Conservation (phyloP, 2,113 vertebrate species). For the Protobothrops flavoviridis region DNA sequence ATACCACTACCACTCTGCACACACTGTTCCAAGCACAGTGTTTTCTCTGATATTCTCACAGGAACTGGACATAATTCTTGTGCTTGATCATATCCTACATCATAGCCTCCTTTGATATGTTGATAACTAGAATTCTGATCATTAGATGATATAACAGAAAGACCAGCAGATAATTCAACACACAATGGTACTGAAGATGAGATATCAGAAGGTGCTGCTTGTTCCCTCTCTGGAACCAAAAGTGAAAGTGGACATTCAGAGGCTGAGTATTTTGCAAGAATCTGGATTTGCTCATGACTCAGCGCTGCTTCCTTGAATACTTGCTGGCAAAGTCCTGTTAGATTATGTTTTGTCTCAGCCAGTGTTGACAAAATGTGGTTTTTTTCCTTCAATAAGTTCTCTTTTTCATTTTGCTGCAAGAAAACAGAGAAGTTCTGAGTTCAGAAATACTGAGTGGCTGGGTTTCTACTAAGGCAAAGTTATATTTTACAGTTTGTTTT, state of each 20-base stretch:
- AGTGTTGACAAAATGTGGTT: conserved; percentile 84
- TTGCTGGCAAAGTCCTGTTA: conserved; percentile 84
- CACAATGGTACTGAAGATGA: conserved; percentile 24
- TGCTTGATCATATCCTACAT: neutral
- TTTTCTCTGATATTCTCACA: conserved; percentile 18
- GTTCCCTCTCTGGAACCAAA: conserved; percentile 74
- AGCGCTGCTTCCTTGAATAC: conserved; percentile 80
- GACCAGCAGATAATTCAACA: conserved; percentile 54
- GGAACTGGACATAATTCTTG: conserved; percentile 23
- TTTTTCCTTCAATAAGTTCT: conserved; percentile 84
- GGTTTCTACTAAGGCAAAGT: neutral
- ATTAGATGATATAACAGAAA: conserved; percentile 43
- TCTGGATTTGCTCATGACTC: conserved; percentile 83
- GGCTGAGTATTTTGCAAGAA: conserved; percentile 84
- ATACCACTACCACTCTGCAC: conserved; percentile 65
- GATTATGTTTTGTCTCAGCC: conserved; percentile 84
- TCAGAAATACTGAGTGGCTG: neutral
- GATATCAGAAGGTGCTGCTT: conserved; percentile 50
- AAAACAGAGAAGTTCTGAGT: conserved; percentile 12
- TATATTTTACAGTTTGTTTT: neutral
- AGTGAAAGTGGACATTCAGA: conserved; percentile 80
- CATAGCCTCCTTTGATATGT: conserved; percentile 23
- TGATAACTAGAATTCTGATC: conserved; percentile 49
- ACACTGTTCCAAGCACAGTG: conserved; percentile 16
- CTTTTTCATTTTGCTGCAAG: conserved; percentile 85